These are phyloP conservation scores for Cotesia typhae DNA, from an alignment of 1,140 invertebrate genomes.

Conservation along the genomic window DNA sequence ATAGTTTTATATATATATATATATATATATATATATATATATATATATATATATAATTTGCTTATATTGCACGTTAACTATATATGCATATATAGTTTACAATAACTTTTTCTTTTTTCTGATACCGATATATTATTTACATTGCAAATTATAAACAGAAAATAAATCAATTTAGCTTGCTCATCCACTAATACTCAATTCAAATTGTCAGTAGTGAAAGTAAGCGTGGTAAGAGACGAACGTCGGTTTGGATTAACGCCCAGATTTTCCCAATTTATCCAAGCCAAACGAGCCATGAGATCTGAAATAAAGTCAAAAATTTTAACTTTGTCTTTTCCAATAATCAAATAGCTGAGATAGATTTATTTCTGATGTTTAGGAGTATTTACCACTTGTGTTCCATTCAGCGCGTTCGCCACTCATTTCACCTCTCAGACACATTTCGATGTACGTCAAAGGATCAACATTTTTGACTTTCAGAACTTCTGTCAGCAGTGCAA, in stretches of 20 bases:
- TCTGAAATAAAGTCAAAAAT: constrained; percentile 70
- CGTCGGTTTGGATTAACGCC: constrained; percentile 89
- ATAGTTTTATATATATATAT: constrained; percentile 40
- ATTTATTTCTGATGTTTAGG: not conserved
- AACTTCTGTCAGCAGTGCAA: constrained; percentile 90
- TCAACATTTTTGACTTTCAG: constrained; percentile 86
- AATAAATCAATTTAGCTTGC: constrained; percentile 5
- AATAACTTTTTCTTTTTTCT: constrained; percentile 13
- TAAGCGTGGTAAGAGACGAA: constrained; percentile 82
- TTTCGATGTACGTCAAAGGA: constrained; percentile 92
- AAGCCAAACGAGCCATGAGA: constrained; percentile 93
- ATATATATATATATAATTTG: constrained; percentile 45
- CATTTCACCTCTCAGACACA: constrained; percentile 87
- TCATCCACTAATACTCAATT: constrained; percentile 56
- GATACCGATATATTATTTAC: constrained; percentile 52
- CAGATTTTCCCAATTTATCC: constrained; percentile 99
- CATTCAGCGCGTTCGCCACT: constrained; percentile 87
- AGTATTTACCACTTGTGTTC: constrained; percentile 92
- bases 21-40: constrained; percentile 41
- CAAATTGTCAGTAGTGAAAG: constrained; percentile 80
- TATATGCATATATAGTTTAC: constrained; percentile 45
- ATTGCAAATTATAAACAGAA: constrained; percentile 45
- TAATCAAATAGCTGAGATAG: not conserved
- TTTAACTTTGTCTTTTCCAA: constrained; percentile 17
- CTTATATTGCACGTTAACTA: constrained; percentile 60